Percentiles rank a stretch among this genome's conserved stretches.
phyloP scores from a whole-genome alignment of 2,797 vertebrate species.

The Pseudocheirus occidentalis region DNA sequence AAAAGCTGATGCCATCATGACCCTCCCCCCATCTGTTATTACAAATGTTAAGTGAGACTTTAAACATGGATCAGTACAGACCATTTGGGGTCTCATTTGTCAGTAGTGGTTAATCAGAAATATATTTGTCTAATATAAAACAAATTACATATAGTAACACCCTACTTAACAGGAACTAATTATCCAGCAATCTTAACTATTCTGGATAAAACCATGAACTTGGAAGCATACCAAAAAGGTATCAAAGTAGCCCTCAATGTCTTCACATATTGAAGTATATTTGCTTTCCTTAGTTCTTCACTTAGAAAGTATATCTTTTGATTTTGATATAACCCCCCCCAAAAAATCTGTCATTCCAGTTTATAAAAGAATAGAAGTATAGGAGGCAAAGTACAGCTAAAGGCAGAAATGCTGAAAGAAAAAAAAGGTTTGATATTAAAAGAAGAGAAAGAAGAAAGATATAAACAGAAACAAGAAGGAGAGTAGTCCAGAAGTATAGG shows the following conservation, averaged over 20 bases:
- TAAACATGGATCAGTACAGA: background rate
- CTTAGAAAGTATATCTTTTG: background rate
- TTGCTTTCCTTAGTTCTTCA: background rate
- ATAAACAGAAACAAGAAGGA: background rate
- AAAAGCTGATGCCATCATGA: background rate
- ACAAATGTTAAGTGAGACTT: conserved; percentile 12
- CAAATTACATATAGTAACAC: background rate
- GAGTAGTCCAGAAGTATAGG: background rate
- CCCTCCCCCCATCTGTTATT: background rate
- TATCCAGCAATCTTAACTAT: background rate
- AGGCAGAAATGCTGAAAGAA: background rate
- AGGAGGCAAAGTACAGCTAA: background rate
- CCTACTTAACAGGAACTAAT: background rate
- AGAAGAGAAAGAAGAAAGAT: background rate
- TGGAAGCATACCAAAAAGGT: background rate
- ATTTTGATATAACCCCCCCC: background rate
- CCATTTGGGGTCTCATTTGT: conserved; percentile 4
- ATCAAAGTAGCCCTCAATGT: background rate
- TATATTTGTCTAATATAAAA: background rate
- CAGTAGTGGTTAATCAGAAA: conserved; percentile 1
- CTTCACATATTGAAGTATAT: background rate
- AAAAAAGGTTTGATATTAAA: background rate
- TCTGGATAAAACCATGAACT: background rate
- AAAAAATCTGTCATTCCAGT: background rate
- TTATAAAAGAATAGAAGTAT: background rate